Evolutionary conservation across 1,140 invertebrate species (phyloP), one percentile per base, ranked within the genome.

Genomic region (Eubasilissa regina): DNA sequence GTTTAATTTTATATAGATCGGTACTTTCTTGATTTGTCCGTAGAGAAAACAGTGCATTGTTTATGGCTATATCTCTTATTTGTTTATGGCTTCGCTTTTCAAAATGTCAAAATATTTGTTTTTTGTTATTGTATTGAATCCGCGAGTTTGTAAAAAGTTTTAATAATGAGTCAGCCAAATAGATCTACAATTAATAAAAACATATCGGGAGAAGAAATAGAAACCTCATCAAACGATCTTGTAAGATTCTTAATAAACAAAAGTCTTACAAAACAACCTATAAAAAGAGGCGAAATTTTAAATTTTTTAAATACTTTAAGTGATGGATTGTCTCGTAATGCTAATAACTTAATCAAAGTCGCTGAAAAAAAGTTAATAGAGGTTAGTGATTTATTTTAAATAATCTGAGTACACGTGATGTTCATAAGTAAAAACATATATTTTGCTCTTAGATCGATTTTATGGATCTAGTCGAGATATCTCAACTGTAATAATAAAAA

Each of bases 251-350:
- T 81, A 4, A 19, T 81, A 19, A 74, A 72, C 19, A 72, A 74
- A 47, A 66, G 53, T n/a, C 17, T 48, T 13, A 74, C 51, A 43
- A 81, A 58, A 56, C 12, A 21, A 55, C 75, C 79, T 10, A 77
- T 81, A n/a, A 81, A 77, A 56, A 56, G 68, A 73, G 11, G n/a
- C 0, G 79, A 81, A 4, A 53, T 81, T 7, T 21, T 77, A 21
- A 76, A 70, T 44, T 72, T 70, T 44, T 48, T 80, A 10, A 53
- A 45, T 48, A 45, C 12, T 15, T 3, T 72, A 9, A 12, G 55
- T 1, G 74, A 76, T 44, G 74, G 51, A 15, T 48, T 47, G 8
- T 72, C 62, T 58, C 53, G 55, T 21, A 17, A 47, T 35, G 21
- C 53, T 12, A 81, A 72, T 62, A 56, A 77, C 17, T 74, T 77